These are phyloP conservation scores for Thunnus maccoyii DNA, from an alignment of 2,113 vertebrate species.

Conservation along the genomic window DNA sequence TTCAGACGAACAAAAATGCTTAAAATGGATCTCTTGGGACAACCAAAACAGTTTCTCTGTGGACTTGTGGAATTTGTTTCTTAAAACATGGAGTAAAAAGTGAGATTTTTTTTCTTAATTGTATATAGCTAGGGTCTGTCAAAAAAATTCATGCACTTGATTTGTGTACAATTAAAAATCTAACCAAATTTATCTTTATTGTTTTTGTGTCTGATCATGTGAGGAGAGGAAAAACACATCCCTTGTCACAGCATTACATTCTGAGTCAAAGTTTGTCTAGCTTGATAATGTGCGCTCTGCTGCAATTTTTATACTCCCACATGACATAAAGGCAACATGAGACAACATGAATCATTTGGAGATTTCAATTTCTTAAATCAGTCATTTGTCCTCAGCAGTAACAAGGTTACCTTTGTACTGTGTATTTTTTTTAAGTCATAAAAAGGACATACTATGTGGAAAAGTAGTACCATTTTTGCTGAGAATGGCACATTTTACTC, in stretches of 20 bases:
- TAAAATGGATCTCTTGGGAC: constrained; percentile 20
- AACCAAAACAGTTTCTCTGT: background rate
- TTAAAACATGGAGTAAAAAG: background rate
- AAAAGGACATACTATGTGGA: background rate
- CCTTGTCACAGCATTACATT: background rate
- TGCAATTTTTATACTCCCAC: too few relatives aligned
- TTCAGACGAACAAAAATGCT: constrained; percentile 18
- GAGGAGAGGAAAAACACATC: background rate
- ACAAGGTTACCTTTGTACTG: too few relatives aligned
- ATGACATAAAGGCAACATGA: too few relatives aligned
- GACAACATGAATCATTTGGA: too few relatives aligned
- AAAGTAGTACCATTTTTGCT: background rate
- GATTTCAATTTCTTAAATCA: too few relatives aligned
- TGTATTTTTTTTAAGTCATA: background rate
- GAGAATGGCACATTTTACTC: background rate
- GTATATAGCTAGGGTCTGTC: too few relatives aligned
- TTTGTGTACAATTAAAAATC: background rate
- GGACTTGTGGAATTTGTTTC: constrained; percentile 3
- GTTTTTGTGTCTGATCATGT: background rate
- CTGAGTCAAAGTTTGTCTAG: too few relatives aligned
- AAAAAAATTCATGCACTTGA: too few relatives aligned
- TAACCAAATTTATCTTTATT: background rate
- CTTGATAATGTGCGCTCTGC: too few relatives aligned
- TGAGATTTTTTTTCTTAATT: background rate
- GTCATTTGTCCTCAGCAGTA: too few relatives aligned